Evolutionary conservation across 30 jellyfish, hydroid and myxozoan species (phyloP), one percentile per base, ranked within the genome.

Genomic region (Aurelia aurita complex sp. Pacific): DNA sequence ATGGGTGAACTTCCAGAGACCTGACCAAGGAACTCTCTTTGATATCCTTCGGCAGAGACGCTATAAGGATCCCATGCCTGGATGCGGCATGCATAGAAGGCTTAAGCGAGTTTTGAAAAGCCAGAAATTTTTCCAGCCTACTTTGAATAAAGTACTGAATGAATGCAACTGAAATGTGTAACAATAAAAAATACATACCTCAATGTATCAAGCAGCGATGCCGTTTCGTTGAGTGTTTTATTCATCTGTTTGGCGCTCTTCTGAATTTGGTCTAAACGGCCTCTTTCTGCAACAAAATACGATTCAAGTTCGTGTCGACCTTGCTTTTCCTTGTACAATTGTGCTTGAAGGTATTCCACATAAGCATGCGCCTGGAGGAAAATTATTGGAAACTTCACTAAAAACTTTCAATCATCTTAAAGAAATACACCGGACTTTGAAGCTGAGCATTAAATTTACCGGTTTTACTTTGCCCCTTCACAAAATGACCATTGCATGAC

Each of bases 241-340:
- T 72, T 63, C 5, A 74, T 54, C 29, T 83, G 69, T 14, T 38
- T 51, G 0, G 89, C 43, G 73, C 69, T 64, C 73, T 79, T 79
- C 3, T 79, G 80, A 65, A 91, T 74, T 68, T 91, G 94, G n/a
- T 83, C 80, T 57, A 93, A 67, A 19, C 98, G 96, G 23, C 77
- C 91, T 80, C 88, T 68, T 67, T 95, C 99, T 42, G 93, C 91
- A 69, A 90, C 97, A 69, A 95, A 86, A 69, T 88, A 95, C 5
- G 91, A 74, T 29, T 74, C 96, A 32, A 95, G 83, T 36, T 95
- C 97, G 29, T 63, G 85, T 2, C 99, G 90, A 7, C 87, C 89
- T 42, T 88, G 97, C 68, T 91, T 96, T 79, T 90, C 98, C 53
- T 87, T 80, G 91, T 68, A 80, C 42, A 89, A 88, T 73, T 94